phyloP scores from a whole-genome alignment of 2,797 vertebrate genomes.

The Enteromius mattozi region DNA sequence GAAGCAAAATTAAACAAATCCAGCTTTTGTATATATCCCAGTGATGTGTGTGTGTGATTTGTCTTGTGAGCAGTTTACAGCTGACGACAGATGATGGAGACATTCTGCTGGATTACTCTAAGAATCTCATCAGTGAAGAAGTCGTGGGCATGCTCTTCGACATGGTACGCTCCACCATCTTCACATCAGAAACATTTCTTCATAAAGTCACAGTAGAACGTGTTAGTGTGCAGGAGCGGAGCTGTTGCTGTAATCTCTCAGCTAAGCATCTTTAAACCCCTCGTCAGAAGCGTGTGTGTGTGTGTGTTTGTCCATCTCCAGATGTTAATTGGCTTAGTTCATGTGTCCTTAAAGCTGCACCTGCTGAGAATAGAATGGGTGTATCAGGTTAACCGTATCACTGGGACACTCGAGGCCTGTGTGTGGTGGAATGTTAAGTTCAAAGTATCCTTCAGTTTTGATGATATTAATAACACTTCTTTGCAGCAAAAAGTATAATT shows the following conservation, averaged over 20 bases:
- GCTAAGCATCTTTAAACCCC: slow-evolving; percentile 31
- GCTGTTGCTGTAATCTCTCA: slow-evolving; percentile 32
- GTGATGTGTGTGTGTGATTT: not conserved
- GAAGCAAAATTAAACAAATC: not conserved
- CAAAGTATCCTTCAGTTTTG: not conserved
- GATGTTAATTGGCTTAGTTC: slow-evolving; percentile 24
- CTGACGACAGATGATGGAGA: slow-evolving; percentile 88
- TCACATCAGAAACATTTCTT: not conserved
- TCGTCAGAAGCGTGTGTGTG: not conserved
- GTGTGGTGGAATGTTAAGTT: not conserved
- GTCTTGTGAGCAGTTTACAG: slow-evolving; percentile 74
- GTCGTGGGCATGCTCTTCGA: slow-evolving; percentile 90
- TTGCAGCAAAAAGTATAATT: not conserved
- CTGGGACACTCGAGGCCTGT: not conserved
- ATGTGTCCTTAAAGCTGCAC: not conserved
- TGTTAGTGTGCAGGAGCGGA: not conserved
- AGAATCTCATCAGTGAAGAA: slow-evolving; percentile 92
- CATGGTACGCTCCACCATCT: slow-evolving; percentile 79
- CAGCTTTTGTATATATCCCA: not conserved
- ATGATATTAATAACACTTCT: not conserved
- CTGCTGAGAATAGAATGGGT: not conserved
- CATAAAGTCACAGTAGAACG: not conserved
- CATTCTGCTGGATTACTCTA: slow-evolving; percentile 94
- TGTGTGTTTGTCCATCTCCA: not conserved
- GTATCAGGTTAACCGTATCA: not conserved